Conservation (phyloP, 1,140 invertebrate genomes). For the Lamellibrachia luymesi region DNA sequence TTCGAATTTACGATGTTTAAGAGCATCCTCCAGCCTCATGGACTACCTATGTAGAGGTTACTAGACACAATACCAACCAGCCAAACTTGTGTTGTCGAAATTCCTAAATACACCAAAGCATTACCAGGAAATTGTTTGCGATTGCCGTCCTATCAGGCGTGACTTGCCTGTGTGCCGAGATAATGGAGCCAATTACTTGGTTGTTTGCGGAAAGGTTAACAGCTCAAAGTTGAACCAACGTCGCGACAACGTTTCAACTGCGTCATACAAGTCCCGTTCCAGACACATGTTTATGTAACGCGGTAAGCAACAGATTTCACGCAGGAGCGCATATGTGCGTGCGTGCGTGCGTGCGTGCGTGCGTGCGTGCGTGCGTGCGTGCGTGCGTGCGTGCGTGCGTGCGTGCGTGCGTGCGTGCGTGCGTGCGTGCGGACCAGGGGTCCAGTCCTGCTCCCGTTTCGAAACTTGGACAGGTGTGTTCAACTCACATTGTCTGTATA, state of each 20-base stretch:
- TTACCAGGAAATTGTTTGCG: background rate
- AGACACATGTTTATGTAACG: background rate
- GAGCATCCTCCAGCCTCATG: no score
- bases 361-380: background rate
- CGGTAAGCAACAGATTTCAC: background rate
- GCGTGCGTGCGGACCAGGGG: background rate
- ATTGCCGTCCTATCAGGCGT: background rate
- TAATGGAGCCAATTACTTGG: background rate
- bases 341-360: no score
- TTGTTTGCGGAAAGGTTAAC: background rate
- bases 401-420: background rate
- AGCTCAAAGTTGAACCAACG: background rate
- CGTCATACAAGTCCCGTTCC: background rate
- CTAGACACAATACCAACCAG: background rate
- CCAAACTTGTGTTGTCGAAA: background rate
- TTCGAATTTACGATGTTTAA: no score
- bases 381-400: slow-evolving; percentile 1
- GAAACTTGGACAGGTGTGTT: no score
- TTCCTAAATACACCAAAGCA: background rate
- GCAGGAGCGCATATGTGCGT: no score
- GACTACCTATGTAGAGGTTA: no score
- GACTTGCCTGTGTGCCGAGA: background rate
- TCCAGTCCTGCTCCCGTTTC: no score
- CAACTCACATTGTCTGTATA: no score
- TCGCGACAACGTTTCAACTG: background rate